phyloP scores from a whole-genome alignment of 2,888 invertebrate species.

The Nomada hirtipes region DNA sequence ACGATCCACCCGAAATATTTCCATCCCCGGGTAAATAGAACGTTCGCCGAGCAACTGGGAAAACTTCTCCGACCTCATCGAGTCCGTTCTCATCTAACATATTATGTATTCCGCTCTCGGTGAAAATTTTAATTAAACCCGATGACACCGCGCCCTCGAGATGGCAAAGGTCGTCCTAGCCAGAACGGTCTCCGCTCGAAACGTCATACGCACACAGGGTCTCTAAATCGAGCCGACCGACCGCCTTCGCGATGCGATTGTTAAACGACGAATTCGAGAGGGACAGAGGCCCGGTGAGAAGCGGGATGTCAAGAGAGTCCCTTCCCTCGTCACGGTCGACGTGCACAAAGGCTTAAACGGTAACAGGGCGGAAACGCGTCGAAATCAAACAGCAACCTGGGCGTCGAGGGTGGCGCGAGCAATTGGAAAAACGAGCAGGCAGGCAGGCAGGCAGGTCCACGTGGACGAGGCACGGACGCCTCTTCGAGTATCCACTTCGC shows the following conservation, averaged over 20 bases:
- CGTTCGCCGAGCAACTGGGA: neutral
- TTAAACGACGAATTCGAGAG: slow-evolving; percentile 52
- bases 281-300: neutral
- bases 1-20: slow-evolving; percentile 33
- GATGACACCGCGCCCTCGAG: too few species aligned
- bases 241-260: slow-evolving; percentile 37
- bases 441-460: slow-evolving; percentile 33
- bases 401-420: slow-evolving; percentile 42
- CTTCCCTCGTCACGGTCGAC: slow-evolving; percentile 58
- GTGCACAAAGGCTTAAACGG: slow-evolving; percentile 52
- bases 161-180: neutral
- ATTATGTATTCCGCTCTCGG: neutral
- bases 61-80: neutral
- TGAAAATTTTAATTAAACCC: slow-evolving; percentile 27
- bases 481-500: slow-evolving; percentile 74
- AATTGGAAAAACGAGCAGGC: slow-evolving; percentile 65
- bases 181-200: slow-evolving; percentile 1
- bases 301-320: neutral
- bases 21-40: slow-evolving; percentile 27
- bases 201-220: slow-evolving; percentile 22
- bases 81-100: too few species aligned
- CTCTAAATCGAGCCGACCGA: neutral
- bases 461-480: slow-evolving; percentile 61
- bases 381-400: slow-evolving; percentile 68
- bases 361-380: slow-evolving; percentile 58